These are phyloP conservation scores for Eumerus sabulonum DNA, from an alignment of 2,888 invertebrate genomes.

Conservation along the genomic window DNA sequence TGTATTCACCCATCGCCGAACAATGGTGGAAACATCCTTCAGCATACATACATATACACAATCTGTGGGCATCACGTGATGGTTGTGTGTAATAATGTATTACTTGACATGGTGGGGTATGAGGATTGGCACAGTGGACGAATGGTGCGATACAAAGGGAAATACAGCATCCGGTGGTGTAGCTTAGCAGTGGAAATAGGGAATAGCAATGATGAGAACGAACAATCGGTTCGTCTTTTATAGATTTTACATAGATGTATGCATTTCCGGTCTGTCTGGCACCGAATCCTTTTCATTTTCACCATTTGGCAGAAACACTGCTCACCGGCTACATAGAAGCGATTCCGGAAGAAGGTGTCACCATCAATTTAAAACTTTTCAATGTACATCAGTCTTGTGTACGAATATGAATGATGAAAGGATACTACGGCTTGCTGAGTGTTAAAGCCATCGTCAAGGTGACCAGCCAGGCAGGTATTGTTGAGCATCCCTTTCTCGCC, in stretches of 20 bases:
- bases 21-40: conserved; percentile 58
- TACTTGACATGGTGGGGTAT: conserved; percentile 50
- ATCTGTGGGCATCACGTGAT: conserved; percentile 59
- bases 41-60: conserved; percentile 46
- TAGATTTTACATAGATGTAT: conserved; percentile 60
- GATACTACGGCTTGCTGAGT: conserved; percentile 9
- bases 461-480: conserved; percentile 32
- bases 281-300: neutral
- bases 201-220: too few species aligned
- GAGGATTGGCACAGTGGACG: conserved; percentile 38
- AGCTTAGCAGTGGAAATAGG: conserved; percentile 16
- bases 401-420: conserved; percentile 39
- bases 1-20: conserved; percentile 51
- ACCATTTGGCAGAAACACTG: too few species aligned
- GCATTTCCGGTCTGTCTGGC: conserved; percentile 35
- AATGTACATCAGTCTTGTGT: conserved; percentile 17
- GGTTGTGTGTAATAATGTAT: conserved; percentile 65
- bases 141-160: conserved; percentile 60
- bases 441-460: conserved; percentile 37
- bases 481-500: neutral
- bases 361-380: conserved; percentile 59
- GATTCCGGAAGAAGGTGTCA: conserved; percentile 39
- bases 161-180: conserved; percentile 49
- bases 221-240: conserved; percentile 55
- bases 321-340: neutral